Base-by-base conservation (phyloP, 2,113 vertebrate genomes). In the Hylia prasina region DNA sequence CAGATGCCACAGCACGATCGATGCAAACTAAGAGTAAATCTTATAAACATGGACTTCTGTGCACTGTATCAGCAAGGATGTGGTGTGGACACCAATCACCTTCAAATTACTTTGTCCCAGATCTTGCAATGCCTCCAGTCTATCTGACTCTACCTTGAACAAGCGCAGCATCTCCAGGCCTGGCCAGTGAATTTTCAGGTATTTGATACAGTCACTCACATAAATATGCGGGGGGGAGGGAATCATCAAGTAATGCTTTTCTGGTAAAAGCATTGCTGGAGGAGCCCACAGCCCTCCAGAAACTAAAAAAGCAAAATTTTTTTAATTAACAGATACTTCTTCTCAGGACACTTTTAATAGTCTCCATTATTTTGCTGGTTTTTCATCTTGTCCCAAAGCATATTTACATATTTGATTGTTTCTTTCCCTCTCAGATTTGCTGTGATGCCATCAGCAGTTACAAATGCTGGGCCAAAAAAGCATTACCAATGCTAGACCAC, bases 161-260 rank as follows among this genome's bases (percentile, higher is more conserved):
- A 51, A 79, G 30, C 1, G 3, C 25, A 70, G n/a, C 1, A 4
- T 64, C 61, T 89, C 76, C 44, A 69, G 72, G 50, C 28, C 40
- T 53, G 50, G 64, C 22, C 40, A 60, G 13, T 13, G 50, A 69
- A 37, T 77, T 48, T 80, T 65, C 37, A 15, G 9, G 14, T 42
- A 27, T 84, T 73, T 44, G 22, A 31, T 81, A 40, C 13, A 80
- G 61, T 58, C 27, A 28, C 17, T 48, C 17, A 30, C 18, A 54
- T 4, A 50, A 20, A 54, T 9, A 25, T 5, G 54, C 0, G 3
- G 2, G 13, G 10, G 4, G 2, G 1, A 53, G 22, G 24, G 31
- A 47, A 33, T 37, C 18, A 6, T 7, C 25, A 39, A 27, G 48
- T 27, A 80, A 56, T 17, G 13, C 19, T 77, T 77, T 80, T 44